phyloP scores from a whole-genome alignment of 2,888 invertebrate species.

The Anthrax anthrax region DNA sequence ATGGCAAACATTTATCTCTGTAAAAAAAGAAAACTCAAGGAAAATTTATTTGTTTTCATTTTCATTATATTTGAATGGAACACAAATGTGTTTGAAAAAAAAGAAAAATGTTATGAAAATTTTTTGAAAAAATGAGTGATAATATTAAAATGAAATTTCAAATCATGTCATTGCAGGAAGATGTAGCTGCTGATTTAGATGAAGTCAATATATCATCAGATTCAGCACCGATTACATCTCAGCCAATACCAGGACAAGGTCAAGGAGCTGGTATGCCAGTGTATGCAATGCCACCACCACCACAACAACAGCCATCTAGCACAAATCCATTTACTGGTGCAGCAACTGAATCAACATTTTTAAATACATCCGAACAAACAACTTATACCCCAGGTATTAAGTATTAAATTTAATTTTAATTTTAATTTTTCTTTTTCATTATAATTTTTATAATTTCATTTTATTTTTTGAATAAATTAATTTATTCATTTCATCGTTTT shows the following conservation, averaged over 20 bases:
- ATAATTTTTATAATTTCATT: too few species aligned
- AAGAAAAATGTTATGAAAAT: too few species aligned
- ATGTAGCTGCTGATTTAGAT: slow-evolving; percentile 27
- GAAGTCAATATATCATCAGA: slow-evolving; percentile 27
- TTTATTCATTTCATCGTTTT: too few species aligned
- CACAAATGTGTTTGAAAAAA: too few species aligned
- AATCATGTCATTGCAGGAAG: slow-evolving; percentile 28
- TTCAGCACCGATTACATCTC: slow-evolving; percentile 24
- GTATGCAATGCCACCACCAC: slow-evolving; percentile 30
- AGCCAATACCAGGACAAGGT: slow-evolving; percentile 25
- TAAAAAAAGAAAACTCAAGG: too few species aligned
- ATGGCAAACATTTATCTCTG: too few species aligned
- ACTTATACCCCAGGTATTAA: slow-evolving; percentile 36
- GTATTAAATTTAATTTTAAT: too few species aligned
- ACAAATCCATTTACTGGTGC: slow-evolving; percentile 33
- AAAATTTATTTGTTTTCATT: too few species aligned
- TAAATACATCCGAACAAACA: slow-evolving; percentile 33
- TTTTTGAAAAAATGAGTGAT: too few species aligned
- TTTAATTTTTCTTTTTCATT: too few species aligned
- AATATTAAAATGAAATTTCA: neutral
- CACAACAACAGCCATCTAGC: slow-evolving; percentile 20
- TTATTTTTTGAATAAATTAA: too few species aligned
- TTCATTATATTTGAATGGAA: too few species aligned
- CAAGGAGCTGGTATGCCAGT: slow-evolving; percentile 24
- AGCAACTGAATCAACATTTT: slow-evolving; percentile 32